Percentiles rank a stretch among this genome's conserved stretches.
These are phyloP conservation scores for Pseudopipra pipra DNA, from an alignment of 2,113 vertebrate genomes.

Conservation along the genomic window DNA sequence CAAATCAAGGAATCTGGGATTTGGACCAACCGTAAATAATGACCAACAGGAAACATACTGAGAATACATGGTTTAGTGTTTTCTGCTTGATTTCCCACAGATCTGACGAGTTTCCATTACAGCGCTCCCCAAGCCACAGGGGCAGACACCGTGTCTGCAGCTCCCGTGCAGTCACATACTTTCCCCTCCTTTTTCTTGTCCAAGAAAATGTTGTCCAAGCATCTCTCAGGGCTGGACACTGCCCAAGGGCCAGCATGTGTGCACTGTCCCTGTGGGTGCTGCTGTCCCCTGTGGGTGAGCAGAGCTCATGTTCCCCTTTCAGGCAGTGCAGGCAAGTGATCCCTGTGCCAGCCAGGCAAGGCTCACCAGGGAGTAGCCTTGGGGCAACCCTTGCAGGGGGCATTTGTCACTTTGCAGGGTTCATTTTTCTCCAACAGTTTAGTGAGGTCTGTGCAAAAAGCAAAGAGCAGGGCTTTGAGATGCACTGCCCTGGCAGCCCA, in stretches of 20 bases:
- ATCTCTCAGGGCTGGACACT: neutral
- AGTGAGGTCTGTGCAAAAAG: neutral
- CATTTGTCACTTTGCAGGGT: neutral
- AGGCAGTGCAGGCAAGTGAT: neutral
- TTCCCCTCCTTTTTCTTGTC: neutral
- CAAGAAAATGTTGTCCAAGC: neutral
- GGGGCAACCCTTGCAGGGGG: accelerated
- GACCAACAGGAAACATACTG: neutral
- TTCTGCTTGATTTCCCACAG: neutral
- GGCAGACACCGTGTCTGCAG: neutral
- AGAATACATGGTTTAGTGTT: neutral
- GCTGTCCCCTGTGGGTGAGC: accelerated
- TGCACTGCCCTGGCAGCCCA: neutral
- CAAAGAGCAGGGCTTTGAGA: neutral
- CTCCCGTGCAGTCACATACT: neutral
- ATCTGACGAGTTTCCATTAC: neutral
- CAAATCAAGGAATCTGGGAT: neutral
- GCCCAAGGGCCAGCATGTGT: neutral
- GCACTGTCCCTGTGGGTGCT: neutral
- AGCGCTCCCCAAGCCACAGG: neutral
- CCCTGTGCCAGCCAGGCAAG: neutral
- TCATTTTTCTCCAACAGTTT: neutral
- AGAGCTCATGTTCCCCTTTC: neutral
- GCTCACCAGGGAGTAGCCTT: neutral
- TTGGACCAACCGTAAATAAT: neutral